Evolutionary conservation across 2,797 vertebrate species (phyloP).

Genomic region (Graptemys geographica): DNA sequence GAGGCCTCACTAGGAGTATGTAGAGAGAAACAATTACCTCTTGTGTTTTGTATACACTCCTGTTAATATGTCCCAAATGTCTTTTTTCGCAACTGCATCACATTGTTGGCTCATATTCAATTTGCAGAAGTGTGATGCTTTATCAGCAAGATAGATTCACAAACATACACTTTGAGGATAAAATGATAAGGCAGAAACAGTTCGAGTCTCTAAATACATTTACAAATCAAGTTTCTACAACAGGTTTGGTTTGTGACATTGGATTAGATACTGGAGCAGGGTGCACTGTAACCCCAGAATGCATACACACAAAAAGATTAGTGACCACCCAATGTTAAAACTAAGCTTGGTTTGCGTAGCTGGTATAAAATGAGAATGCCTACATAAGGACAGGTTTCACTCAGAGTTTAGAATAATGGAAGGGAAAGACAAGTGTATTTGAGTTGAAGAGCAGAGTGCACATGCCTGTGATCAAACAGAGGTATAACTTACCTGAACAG

Average conservation of each 20-base stretch:
- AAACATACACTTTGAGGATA: background rate
- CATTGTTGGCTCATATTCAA: too few relatives aligned
- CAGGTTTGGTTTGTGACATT: background rate
- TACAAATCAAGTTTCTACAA: background rate
- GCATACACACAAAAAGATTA: background rate
- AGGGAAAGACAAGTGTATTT: background rate
- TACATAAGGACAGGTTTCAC: background rate
- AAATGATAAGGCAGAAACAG: background rate
- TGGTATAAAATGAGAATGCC: background rate
- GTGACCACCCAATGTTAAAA: background rate
- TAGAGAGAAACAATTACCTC: background rate
- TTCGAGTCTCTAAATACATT: background rate
- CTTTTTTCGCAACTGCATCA: too few relatives aligned
- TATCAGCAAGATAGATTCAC: background rate
- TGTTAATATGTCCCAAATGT: too few relatives aligned
- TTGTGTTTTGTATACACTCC: background rate
- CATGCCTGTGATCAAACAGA: background rate
- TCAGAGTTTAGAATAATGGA: background rate
- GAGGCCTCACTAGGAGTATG: background rate
- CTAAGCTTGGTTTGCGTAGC: background rate
- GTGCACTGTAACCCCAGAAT: background rate
- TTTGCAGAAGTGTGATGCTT: background rate
- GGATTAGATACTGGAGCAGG: background rate
- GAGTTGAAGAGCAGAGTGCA: background rate
- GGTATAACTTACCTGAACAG: background rate